Percentiles rank a stretch among this genome's conserved stretches.
Evolutionary conservation across 2,797 vertebrate species (phyloP).

Genomic region (Typhlichthys eigenmanni): DNA sequence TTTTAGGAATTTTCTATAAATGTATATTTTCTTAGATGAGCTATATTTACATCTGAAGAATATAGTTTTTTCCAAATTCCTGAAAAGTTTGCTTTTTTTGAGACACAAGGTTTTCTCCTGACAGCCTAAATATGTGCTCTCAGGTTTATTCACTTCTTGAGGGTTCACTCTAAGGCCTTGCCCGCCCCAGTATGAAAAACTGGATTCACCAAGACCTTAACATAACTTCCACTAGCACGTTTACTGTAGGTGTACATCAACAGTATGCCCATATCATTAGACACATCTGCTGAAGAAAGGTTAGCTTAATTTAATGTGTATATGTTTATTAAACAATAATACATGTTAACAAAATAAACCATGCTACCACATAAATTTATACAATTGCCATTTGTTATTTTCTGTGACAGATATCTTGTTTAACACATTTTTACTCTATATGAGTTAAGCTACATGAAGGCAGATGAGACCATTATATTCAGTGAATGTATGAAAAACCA

Average conservation of each 20-base stretch:
- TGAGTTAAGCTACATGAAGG: background rate
- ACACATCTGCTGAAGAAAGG: background rate
- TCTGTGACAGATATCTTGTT: background rate
- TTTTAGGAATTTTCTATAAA: too few relatives aligned
- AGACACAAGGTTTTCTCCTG: slow-evolving; percentile 10
- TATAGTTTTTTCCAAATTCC: background rate
- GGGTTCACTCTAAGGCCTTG: slow-evolving; percentile 35
- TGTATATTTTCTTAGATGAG: too few relatives aligned
- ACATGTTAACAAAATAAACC: too few relatives aligned
- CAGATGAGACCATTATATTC: background rate
- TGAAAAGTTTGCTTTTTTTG: background rate
- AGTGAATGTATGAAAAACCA: slow-evolving; percentile 20
- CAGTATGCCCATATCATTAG: background rate
- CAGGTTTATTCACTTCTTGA: slow-evolving; percentile 67
- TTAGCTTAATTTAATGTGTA: slow-evolving; percentile 11
- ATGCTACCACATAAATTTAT: background rate
- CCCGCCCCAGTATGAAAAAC: slow-evolving; percentile 6
- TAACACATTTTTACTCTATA: background rate
- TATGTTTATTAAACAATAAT: too few relatives aligned
- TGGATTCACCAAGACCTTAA: slow-evolving; percentile 3
- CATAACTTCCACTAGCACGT: background rate
- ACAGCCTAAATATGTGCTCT: slow-evolving; percentile 36
- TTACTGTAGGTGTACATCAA: background rate
- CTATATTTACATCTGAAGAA: too few relatives aligned
- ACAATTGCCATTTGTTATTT: too few relatives aligned